Percentiles rank a stretch among this genome's conserved stretches.
phyloP scores from a whole-genome alignment of 2,888 invertebrate species.

The Lasioglossum villosulum region DNA sequence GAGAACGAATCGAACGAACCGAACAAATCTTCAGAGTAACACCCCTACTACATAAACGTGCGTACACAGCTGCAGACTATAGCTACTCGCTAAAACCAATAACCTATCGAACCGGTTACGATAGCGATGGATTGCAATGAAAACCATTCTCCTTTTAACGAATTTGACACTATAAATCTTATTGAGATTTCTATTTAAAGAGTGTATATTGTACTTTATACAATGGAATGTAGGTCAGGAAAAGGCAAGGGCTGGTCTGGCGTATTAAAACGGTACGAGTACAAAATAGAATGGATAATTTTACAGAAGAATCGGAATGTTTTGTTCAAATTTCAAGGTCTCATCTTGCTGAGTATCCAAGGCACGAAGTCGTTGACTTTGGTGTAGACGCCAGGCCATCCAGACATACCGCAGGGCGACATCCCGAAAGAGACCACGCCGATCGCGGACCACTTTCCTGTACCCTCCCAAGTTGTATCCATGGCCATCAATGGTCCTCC shows the following conservation, averaged over 20 bases:
- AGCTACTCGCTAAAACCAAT: constrained; percentile 17
- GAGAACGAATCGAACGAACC: too few relatives aligned
- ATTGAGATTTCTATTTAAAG: neutral
- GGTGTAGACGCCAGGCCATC: constrained; percentile 88
- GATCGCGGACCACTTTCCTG: constrained; percentile 84
- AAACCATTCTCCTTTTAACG: neutral
- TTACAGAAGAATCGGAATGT: neutral
- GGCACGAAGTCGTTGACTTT: constrained; percentile 86
- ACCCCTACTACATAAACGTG: neutral
- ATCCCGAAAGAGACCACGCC: constrained; percentile 88
- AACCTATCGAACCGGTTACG: constrained; percentile 31
- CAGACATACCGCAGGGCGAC: constrained; percentile 86
- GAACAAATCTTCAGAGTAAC: too few relatives aligned
- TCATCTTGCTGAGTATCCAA: constrained; percentile 86
- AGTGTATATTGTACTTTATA: neutral
- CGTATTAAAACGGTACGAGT: neutral
- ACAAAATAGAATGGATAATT: neutral
- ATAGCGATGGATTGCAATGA: neutral
- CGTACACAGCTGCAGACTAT: neutral
- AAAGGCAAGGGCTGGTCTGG: neutral
- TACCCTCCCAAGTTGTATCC: constrained; percentile 55
- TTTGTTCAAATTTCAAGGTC: constrained; percentile 33
- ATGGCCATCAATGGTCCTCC: constrained; percentile 91
- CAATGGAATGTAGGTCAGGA: neutral
- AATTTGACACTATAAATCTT: too few relatives aligned